phyloP scores from a whole-genome alignment of 53 echinoderm and acorn worm species.

The Astropecten irregularis region DNA sequence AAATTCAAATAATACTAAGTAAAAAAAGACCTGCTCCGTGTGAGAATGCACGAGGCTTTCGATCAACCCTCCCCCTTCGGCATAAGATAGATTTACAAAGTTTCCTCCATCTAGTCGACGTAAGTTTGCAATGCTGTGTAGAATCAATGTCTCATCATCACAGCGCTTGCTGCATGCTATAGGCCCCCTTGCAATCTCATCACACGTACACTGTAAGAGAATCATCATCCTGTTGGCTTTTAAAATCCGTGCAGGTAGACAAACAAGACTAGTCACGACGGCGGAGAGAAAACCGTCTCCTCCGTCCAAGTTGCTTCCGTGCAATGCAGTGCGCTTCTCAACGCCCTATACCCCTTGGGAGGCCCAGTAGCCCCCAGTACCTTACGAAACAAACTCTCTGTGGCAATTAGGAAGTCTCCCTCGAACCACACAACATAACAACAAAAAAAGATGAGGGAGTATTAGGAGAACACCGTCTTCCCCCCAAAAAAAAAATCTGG shows the following conservation, averaged over 20 bases:
- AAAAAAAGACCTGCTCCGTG: background rate
- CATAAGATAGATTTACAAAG: slow-evolving; percentile 59
- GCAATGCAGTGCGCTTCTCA: too few species aligned
- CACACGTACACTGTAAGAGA: too few species aligned
- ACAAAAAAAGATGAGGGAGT: too few species aligned
- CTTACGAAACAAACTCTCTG: background rate
- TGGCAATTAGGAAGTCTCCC: slow-evolving; percentile 38
- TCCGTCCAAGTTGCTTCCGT: background rate
- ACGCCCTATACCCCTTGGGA: too few species aligned
- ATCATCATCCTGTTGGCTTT: too few species aligned
- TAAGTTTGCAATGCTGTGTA: background rate
- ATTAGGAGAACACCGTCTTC: background rate
- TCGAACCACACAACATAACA: too few species aligned
- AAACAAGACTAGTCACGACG: slow-evolving; percentile 37
- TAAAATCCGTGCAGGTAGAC: slow-evolving; percentile 22
- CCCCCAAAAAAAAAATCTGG: too few species aligned
- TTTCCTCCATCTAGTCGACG: slow-evolving; percentile 31
- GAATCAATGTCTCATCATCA: slow-evolving; percentile 45
- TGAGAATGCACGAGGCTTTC: slow-evolving; percentile 48
- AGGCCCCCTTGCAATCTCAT: too few species aligned
- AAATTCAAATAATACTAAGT: background rate
- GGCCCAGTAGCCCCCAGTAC: background rate
- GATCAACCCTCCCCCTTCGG: slow-evolving; percentile 21
- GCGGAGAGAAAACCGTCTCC: background rate
- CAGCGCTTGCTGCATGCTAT: too few species aligned